A percentile compares a stretch with the other conserved stretches of the same genome.
Evolutionary conservation across 2,113 vertebrate species (phyloP).

Genomic region (Tragelaphus strepsiceros): DNA sequence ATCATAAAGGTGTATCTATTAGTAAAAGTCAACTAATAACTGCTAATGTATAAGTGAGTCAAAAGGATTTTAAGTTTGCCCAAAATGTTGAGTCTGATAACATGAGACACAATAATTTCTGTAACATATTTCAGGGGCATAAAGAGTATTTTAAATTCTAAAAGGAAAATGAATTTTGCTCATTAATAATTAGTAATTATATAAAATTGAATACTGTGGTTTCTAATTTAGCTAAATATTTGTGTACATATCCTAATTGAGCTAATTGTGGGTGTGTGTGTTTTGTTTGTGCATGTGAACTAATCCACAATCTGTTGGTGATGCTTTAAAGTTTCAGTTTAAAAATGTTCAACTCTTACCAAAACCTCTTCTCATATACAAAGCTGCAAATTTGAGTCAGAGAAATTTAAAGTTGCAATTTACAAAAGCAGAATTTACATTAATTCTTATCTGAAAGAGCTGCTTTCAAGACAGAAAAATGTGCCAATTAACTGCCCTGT

Average conservation of each 20-base stretch:
- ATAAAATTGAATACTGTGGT: constrained; percentile 78
- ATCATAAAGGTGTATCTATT: constrained; percentile 78
- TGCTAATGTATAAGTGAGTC: constrained; percentile 84
- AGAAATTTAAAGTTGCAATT: constrained; percentile 81
- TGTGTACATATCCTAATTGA: constrained; percentile 67
- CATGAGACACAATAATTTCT: constrained; percentile 72
- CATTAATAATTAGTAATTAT: constrained; percentile 69
- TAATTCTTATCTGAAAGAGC: constrained; percentile 71
- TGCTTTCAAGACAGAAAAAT: constrained; percentile 75
- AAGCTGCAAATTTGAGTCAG: constrained; percentile 82
- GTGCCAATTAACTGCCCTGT: constrained; percentile 72
- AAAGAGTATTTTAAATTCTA: constrained; percentile 69
- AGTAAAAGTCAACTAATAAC: constrained; percentile 87
- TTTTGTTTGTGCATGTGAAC: constrained; percentile 41
- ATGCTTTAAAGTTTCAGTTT: constrained; percentile 76
- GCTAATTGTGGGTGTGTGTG: constrained; percentile 3
- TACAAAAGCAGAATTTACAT: constrained; percentile 82
- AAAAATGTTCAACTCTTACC: constrained; percentile 84
- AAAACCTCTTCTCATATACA: constrained; percentile 84
- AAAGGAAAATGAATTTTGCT: constrained; percentile 70
- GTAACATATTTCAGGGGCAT: constrained; percentile 66
- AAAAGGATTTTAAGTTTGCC: constrained; percentile 74
- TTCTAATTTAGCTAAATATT: constrained; percentile 68
- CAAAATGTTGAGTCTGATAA: constrained; percentile 74
- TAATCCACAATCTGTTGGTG: constrained; percentile 68